Evolutionary conservation across 2,888 invertebrate species (phyloP).

Genomic region (Mimumesa dahlbomi): DNA sequence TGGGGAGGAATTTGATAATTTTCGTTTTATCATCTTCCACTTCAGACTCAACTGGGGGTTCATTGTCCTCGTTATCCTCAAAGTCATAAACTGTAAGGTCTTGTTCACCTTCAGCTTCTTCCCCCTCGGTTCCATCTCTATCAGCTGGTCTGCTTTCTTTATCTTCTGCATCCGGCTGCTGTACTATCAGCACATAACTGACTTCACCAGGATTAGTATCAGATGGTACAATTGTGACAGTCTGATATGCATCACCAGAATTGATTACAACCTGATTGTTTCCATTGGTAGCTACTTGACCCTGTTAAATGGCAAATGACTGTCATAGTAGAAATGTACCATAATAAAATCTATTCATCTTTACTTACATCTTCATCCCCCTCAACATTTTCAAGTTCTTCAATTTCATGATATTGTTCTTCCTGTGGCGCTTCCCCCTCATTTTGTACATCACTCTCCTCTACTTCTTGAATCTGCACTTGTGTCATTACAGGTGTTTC

Average conservation of each 20-base stretch:
- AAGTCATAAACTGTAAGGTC: conserved; percentile 79
- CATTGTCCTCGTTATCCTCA: conserved; percentile 79
- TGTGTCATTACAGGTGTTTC: conserved; percentile 85
- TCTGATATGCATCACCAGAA: conserved; percentile 86
- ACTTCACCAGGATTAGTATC: conserved; percentile 89
- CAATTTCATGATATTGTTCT: conserved; percentile 79
- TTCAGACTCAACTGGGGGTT: conserved; percentile 82
- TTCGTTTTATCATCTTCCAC: conserved; percentile 85
- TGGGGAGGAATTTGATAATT: conserved; percentile 84
- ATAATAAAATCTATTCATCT: background rate
- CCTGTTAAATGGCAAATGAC: conserved; percentile 56
- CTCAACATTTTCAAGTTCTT: conserved; percentile 81
- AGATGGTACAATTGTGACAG: conserved; percentile 92
- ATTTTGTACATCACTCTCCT: conserved; percentile 71
- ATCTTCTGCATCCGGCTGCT: conserved; percentile 85
- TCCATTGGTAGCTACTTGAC: conserved; percentile 64
- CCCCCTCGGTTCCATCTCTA: conserved; percentile 79
- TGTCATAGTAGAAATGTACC: background rate
- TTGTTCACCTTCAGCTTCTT: conserved; percentile 81
- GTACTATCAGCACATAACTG: conserved; percentile 93
- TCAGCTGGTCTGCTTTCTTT: conserved; percentile 81
- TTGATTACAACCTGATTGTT: conserved; percentile 82
- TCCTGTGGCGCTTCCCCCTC: conserved; percentile 77
- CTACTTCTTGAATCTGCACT: conserved; percentile 81
- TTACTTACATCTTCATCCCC: conserved; percentile 80